Percentiles rank a stretch among this genome's conserved stretches.
phyloP scores from a whole-genome alignment of 53 echinoderm and acorn worm species.

The Pentamera pediparva region DNA sequence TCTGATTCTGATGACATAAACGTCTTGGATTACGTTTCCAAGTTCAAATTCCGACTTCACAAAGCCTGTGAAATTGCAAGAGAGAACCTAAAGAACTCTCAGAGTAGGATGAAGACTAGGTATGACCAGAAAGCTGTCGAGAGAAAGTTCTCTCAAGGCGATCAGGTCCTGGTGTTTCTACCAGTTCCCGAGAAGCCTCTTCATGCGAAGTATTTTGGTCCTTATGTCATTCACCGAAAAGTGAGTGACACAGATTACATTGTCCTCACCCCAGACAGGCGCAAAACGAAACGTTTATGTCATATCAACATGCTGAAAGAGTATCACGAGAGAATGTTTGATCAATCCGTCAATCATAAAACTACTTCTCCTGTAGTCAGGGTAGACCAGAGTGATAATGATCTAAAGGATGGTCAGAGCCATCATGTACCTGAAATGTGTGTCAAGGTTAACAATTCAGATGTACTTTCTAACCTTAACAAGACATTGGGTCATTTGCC shows the following conservation, averaged over 20 bases:
- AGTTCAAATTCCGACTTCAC: not conserved
- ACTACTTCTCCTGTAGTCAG: too few species aligned
- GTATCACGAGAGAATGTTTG: too few species aligned
- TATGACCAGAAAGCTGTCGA: not conserved
- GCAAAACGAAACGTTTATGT: too few species aligned
- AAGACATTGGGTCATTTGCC: not conserved
- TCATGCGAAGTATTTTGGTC: slow-evolving; percentile 45
- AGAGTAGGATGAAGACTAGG: not conserved
- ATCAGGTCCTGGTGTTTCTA: slow-evolving; percentile 41
- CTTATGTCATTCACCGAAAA: slow-evolving; percentile 38
- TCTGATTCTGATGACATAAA: not conserved
- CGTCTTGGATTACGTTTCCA: not conserved
- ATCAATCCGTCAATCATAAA: too few species aligned
- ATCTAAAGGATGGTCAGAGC: too few species aligned
- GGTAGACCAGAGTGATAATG: too few species aligned
- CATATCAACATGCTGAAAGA: too few species aligned
- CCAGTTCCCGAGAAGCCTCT: slow-evolving; percentile 42
- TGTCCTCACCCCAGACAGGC: too few species aligned
- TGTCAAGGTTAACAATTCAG: not conserved
- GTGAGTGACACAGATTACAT: slow-evolving; percentile 30
- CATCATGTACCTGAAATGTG: not conserved
- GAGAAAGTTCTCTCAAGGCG: slow-evolving; percentile 36
- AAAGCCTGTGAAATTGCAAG: too few species aligned
- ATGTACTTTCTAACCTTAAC: not conserved
- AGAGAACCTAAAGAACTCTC: not conserved